A percentile compares a stretch with the other conserved stretches of the same genome.
phyloP scores from a whole-genome alignment of 2,888 invertebrate species.

The Xestia c-nigrum region DNA sequence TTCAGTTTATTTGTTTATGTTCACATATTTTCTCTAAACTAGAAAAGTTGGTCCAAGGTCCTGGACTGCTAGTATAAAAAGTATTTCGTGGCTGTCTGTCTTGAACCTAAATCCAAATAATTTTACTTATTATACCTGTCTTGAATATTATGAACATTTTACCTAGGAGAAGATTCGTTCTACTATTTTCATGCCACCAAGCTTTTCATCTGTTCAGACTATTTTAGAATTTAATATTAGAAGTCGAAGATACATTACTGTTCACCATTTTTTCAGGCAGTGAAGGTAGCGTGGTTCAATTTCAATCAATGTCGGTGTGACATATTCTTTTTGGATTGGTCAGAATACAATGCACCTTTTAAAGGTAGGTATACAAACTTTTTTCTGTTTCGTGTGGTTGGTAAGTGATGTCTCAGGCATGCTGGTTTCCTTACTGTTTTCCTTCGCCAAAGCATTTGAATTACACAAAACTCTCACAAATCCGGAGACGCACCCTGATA shows the following conservation, averaged over 20 bases:
- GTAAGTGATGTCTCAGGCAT: too few species aligned
- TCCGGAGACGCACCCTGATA: too few species aligned
- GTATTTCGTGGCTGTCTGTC: not conserved
- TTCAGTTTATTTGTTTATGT: not conserved
- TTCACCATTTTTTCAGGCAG: conserved; percentile 68
- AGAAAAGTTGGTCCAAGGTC: not conserved
- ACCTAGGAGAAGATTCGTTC: not conserved
- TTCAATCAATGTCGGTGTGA: conserved; percentile 83
- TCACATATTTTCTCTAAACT: not conserved
- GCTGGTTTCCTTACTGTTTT: too few species aligned
- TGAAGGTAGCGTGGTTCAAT: conserved; percentile 81
- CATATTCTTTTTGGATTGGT: conserved; percentile 85
- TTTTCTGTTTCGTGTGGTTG: too few species aligned
- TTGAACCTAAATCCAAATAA: not conserved
- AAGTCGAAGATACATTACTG: not conserved
- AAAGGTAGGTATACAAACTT: conserved; percentile 73
- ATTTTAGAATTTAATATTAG: conserved; percentile 8
- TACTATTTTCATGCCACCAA: not conserved
- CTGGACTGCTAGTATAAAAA: not conserved
- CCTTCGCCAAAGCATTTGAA: too few species aligned
- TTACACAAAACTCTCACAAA: too few species aligned
- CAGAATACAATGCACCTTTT: conserved; percentile 79
- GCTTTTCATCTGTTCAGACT: not conserved
- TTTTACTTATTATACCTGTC: not conserved
- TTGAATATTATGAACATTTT: not conserved